Evolutionary conservation across 2,888 invertebrate genomes (phyloP), one percentile per base, ranked within the genome.

Genomic region (Trichopoda pennipes): DNA sequence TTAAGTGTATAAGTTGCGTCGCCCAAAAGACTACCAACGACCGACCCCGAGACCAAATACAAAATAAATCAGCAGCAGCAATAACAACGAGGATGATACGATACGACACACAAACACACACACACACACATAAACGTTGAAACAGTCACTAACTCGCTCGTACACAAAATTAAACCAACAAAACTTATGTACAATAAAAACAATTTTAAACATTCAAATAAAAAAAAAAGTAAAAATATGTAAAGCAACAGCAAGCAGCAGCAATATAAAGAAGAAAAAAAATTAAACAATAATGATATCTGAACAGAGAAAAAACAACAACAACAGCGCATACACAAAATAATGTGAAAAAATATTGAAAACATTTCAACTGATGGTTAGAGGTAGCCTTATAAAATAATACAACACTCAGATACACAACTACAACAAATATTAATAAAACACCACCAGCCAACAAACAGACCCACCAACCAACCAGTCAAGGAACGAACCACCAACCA

Each of bases 11-110:
- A 80, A 76, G 80, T 80, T 80, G 80, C 80, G 83, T 83, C 83
- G 83, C 84, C 87, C 80, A 88, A 88, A 88, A 87, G 88, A 89
- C 88, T 88, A 89, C 87, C 88, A 88, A 84, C 80, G 80, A 84
- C 78, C 82, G 77, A 76, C 83, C 81, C 86, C 89, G 88, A 79
- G 82, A 88, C 89, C 88, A 82, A 80, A 83, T 82, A 78, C 84
- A 88, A 88, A 89, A 88, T 88, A 89, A 88, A 88, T 88, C 89
- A 77, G 75, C 79, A 76, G 69, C 79, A 81, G 74, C 76, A 79
- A 60, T 70, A 73, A 56, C 47, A 75, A 69, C 61, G 28, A 28
- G 7, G 28, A 28, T 28, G 8, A 28, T 28, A 28, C 28, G 35
- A 72, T 58, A 70, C 58, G 51, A 73, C 73, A 66, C 42, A 61